phyloP scores from a whole-genome alignment of 2,888 invertebrate genomes.

The Auanema freiburgensis region DNA sequence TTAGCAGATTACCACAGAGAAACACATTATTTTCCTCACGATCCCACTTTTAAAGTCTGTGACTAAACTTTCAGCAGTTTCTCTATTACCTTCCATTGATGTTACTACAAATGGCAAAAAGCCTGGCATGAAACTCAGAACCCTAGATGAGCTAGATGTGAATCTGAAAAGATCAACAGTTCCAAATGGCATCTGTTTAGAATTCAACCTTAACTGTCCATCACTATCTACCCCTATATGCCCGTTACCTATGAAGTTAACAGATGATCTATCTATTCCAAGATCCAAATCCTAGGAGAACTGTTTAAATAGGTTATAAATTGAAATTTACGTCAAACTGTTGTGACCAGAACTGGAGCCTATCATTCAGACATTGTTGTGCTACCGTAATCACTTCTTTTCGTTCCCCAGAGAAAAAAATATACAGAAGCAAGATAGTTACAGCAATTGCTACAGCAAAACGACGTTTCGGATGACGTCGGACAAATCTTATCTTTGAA shows the following conservation, averaged over 20 bases:
- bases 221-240: constrained; percentile 49
- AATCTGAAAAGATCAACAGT: constrained; percentile 11
- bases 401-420: constrained; percentile 11
- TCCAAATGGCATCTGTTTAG: not conserved
- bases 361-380: constrained; percentile 23
- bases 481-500: constrained; percentile 23
- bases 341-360: constrained; percentile 15
- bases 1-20: constrained; percentile 24
- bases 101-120: constrained; percentile 27
- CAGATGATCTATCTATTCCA: constrained; percentile 29
- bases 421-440: constrained; percentile 24
- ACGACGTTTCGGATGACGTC: constrained; percentile 26
- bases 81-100: constrained; percentile 21
- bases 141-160: constrained; percentile 18
- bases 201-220: constrained; percentile 29
- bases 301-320: not conserved
- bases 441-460: constrained; percentile 14
- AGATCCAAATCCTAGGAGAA: constrained; percentile 31
- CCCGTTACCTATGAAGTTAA: constrained; percentile 58
- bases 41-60: constrained; percentile 38
- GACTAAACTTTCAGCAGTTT: constrained; percentile 13
- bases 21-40: constrained; percentile 30
- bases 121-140: constrained; percentile 25
- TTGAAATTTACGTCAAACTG: constrained; percentile 25
- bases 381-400: constrained; percentile 14